Evolutionary conservation across 2,797 vertebrate genomes (phyloP).

Genomic region (Carcharodon carcharias): DNA sequence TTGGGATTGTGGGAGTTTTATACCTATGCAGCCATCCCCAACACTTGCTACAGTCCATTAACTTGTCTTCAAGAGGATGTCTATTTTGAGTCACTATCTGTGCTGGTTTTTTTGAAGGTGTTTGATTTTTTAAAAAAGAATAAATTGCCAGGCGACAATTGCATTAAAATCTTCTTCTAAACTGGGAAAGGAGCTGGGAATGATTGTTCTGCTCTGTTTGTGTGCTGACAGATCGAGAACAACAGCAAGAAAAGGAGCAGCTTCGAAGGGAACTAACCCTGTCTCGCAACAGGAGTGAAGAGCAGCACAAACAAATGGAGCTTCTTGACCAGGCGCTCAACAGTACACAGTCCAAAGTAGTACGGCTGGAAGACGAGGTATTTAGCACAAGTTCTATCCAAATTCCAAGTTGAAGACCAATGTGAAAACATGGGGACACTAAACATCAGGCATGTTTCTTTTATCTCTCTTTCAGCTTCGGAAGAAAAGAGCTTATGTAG

Average conservation of each 20-base stretch:
- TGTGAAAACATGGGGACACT: not conserved
- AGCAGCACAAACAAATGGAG: conserved; percentile 76
- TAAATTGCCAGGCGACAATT: not conserved
- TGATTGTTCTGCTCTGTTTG: conserved; percentile 1
- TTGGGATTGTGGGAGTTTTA: not conserved
- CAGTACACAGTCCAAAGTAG: conserved; percentile 69
- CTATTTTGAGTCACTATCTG: not conserved
- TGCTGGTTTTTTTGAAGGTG: not conserved
- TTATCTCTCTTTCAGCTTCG: conserved; percentile 51
- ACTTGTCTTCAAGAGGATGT: not conserved
- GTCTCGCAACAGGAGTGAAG: conserved; percentile 72
- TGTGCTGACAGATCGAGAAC: conserved; percentile 69
- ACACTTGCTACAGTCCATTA: not conserved
- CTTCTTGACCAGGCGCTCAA: conserved; percentile 78
- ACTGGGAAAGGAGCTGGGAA: not conserved
- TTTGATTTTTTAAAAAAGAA: not conserved
- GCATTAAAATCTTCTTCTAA: not conserved
- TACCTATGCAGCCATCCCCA: not conserved
- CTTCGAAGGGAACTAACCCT: conserved; percentile 74
- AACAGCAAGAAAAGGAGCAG: conserved; percentile 77
- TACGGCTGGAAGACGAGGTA: conserved; percentile 75
- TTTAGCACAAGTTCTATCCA: not conserved
- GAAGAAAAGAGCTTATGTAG: conserved; percentile 84
- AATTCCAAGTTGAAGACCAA: too few species aligned
- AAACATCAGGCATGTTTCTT: not conserved